Percentiles rank a stretch among this genome's conserved stretches.
Evolutionary conservation across 2,888 invertebrate genomes (phyloP).

Genomic region (Dichetophora obliterata): DNA sequence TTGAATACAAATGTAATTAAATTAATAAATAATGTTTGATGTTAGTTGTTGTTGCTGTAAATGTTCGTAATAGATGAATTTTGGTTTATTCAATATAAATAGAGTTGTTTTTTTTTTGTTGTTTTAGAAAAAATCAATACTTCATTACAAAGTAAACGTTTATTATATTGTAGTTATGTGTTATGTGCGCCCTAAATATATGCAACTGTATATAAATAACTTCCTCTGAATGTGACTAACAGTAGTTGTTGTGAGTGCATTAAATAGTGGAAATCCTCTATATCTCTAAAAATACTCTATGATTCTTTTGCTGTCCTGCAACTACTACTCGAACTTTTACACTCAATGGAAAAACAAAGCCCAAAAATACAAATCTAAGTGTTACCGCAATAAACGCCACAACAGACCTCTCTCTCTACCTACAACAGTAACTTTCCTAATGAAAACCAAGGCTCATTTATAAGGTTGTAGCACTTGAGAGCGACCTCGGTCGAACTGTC

Average conservation of each 20-base stretch:
- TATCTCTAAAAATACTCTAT: neutral
- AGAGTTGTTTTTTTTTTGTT: neutral
- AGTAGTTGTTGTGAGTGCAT: neutral
- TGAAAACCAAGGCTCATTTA: too few relatives aligned
- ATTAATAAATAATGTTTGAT: constrained; percentile 48
- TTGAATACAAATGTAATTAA: constrained; percentile 8
- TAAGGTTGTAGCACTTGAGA: too few relatives aligned
- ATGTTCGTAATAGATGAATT: constrained; percentile 53
- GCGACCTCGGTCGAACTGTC: too few relatives aligned
- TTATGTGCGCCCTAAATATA: neutral
- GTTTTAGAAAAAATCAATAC: neutral
- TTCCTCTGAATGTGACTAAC: neutral
- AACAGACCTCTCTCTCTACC: neutral
- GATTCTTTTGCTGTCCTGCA: neutral
- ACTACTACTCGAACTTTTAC: neutral
- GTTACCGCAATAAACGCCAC: neutral
- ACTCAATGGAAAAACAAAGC: neutral
- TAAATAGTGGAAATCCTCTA: constrained; percentile 1
- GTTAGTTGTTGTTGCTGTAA: constrained; percentile 62
- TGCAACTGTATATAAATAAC: too few relatives aligned
- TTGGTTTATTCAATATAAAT: constrained; percentile 13
- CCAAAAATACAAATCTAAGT: neutral
- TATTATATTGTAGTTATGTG: neutral
- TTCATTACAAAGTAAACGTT: neutral
- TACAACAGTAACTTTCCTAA: neutral